Evolutionary conservation across 1,140 invertebrate genomes (phyloP), one percentile per base, ranked within the genome.

Genomic region (Hylyphantes graminicola): DNA sequence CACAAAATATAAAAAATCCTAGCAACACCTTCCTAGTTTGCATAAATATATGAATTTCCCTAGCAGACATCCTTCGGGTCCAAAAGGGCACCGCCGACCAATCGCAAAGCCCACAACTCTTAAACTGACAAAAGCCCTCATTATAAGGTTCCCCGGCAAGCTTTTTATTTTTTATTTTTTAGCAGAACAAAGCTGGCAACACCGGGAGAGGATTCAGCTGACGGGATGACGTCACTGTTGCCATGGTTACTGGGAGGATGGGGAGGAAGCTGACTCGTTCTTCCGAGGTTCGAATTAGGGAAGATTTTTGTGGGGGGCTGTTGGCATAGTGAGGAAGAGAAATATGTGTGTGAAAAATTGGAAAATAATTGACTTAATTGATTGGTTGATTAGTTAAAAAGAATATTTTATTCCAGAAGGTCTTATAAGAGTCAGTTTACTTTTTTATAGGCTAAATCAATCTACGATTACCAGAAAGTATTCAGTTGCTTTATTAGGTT

Each of bases 1-100:
- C 35, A 5, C 35, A 35, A 35, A 35, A 35, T 2, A 35, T 35
- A 35, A 35, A 35, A 35, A 35, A 35, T 35, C 35, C 35, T 35
- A 35, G 35, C 1, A 35, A 35, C 35, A 35, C 35, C 68, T 48
- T 70, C 50, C 80, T 83, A 75, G 80, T 83, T 83, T 83, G 80
- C 80, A 83, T 83, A 83, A 83, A 83, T 70, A 83, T 83, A 83
- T 83, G 80, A 73, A 83, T 83, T 83, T 83, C 80, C 80, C 57
- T 35, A 5, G 80, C 72, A 72, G 79, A 81, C 79, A 61, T 73
- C 72, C 67, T 68, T 73, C 64, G 54, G 54, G 50, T 48, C 48
- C 15, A 13, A 74, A 74, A 57, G 72, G 15, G 61, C 19, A 35
- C 76, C 61, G 61, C 63, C 59, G 55, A 53, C 80, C 80, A 83